Evolutionary conservation across 2,797 vertebrate species (phyloP), one percentile per base, ranked within the genome.

Genomic region (Lerista edwardsae): DNA sequence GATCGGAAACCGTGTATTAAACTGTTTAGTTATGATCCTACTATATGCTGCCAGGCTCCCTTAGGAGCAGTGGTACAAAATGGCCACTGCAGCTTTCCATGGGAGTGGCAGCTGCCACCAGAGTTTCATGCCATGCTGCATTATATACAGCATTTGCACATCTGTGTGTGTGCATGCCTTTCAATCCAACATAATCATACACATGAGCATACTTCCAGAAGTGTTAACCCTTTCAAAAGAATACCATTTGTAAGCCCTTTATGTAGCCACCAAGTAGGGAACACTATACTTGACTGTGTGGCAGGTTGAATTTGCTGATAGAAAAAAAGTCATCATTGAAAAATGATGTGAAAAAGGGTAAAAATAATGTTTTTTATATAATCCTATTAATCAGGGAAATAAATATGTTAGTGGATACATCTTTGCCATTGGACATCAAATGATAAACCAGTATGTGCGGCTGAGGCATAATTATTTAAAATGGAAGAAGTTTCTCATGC

Each of bases 381-480:
- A 73, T 82, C 57, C 57, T 19, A 44, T 82, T 82, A 44, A 82
- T 39, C 19, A 36, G n/a, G 36, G 57, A 31, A 44, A 69, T 82
- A 82, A 73, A 62, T 62, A 62, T 72, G 73, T 73, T 39, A 31
- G 19, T 55, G 23, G n/a, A 4, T 39, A 65, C 19, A 15, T 75
- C 80, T 75, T 82, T 11, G 23, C 23, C 61, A 39, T 65, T 67
- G 61, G 44, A 36, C 41, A 75, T 31, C 9, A 65, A 65, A 51
- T 27, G 31, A 75, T 75, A 47, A 75, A 36, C 23, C 19, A 31
- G 47, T 65, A 65, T 65, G 31, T 21, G 15, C 44, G 34, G 8
- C 19, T 82, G 75, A 75, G 69, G 65, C 11, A 36, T 39, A 75
- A 82, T 74, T 12, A 55, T 82, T 75, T 65, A 36, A 82, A 64